Conservation (phyloP, 2,113 vertebrate genomes). For the Natator depressus region DNA sequence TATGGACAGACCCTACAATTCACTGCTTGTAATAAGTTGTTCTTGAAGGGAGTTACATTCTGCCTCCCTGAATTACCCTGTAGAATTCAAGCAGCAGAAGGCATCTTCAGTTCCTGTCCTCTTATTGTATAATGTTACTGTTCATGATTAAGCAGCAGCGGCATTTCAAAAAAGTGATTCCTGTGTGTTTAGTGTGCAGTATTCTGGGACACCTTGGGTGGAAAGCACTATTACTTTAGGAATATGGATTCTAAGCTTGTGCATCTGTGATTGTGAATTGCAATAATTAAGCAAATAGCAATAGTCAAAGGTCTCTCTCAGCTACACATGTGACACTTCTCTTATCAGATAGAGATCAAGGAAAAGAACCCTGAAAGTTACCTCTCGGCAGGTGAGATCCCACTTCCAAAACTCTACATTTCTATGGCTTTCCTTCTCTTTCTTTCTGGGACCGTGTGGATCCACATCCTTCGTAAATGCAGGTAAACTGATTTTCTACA, state of each 20-base stretch:
- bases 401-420: slow-evolving; percentile 88
- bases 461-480: slow-evolving; percentile 86
- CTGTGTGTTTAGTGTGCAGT: background rate
- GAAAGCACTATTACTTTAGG: background rate
- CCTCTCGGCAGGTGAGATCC: slow-evolving; percentile 89
- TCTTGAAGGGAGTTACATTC: background rate
- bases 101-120: background rate
- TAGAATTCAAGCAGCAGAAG: background rate
- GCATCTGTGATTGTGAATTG: background rate
- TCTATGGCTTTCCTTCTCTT: slow-evolving; percentile 84
- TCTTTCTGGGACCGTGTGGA: slow-evolving; percentile 84
- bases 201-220: background rate
- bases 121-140: too few species aligned
- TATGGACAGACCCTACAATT: background rate
- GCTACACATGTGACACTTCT: background rate
- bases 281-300: background rate
- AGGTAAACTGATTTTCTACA: slow-evolving; percentile 63
- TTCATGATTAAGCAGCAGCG: background rate
- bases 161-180: background rate
- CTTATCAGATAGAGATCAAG: slow-evolving; percentile 83
- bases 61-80: background rate
- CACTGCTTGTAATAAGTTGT: background rate
- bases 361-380: slow-evolving; percentile 89
- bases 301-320: background rate
- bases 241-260: background rate